These are phyloP conservation scores for Tichodroma muraria DNA, from an alignment of 2,113 vertebrate species.

Conservation along the genomic window DNA sequence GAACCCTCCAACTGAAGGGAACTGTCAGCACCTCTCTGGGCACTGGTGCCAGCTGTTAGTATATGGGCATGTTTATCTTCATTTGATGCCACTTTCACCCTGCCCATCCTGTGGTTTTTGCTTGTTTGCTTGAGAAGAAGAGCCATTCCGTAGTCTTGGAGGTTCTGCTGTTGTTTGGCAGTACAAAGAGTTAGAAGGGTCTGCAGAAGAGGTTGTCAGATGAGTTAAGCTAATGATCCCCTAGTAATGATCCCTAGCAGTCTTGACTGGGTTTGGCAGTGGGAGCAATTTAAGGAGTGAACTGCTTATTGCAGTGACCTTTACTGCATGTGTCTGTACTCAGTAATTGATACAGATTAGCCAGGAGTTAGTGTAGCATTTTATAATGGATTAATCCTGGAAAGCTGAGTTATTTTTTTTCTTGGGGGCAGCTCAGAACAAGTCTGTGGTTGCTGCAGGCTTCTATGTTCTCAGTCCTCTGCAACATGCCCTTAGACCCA, in stretches of 20 bases:
- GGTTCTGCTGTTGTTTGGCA: neutral
- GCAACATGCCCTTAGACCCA: neutral
- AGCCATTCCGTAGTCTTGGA: neutral
- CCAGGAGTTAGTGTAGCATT: neutral
- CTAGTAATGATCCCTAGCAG: neutral
- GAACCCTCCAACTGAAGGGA: neutral
- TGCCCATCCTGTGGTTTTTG: neutral
- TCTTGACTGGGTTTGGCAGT: neutral
- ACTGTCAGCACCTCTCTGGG: neutral
- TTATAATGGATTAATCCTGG: constrained; percentile 36
- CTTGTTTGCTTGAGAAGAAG: neutral
- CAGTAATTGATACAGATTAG: constrained; percentile 44
- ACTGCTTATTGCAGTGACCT: constrained; percentile 32
- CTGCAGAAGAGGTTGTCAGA: neutral
- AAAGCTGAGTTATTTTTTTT: neutral
- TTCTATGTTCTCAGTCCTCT: neutral
- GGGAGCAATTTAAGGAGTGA: constrained; percentile 22
- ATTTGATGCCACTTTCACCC: neutral
- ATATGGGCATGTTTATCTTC: neutral
- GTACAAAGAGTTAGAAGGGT: neutral
- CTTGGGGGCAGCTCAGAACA: neutral
- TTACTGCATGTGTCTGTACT: neutral
- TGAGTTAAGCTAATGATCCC: neutral
- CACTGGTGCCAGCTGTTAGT: neutral
- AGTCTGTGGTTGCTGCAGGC: neutral